Conservation (phyloP, 2,888 invertebrate genomes). For the Oeneis ivallda region DNA sequence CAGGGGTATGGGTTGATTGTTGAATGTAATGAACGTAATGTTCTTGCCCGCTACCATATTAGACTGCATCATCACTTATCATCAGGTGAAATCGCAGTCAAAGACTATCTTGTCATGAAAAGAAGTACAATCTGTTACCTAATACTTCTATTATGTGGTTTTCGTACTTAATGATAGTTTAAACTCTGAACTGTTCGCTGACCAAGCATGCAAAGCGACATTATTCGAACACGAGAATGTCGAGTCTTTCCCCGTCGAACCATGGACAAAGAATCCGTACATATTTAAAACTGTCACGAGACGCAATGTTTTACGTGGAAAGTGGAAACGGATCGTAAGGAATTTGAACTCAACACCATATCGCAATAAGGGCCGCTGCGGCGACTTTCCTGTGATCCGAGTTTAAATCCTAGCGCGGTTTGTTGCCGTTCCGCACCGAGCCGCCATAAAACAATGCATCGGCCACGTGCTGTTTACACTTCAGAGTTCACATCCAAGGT, state of each 20-base stretch:
- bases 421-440: conserved; percentile 56
- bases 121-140: too few species aligned
- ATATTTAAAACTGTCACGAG: conserved; percentile 13
- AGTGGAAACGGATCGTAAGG: neutral
- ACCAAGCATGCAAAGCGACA: neutral
- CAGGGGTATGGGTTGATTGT: too few species aligned
- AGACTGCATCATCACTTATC: too few species aligned
- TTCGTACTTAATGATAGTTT: too few species aligned
- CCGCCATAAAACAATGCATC: conserved; percentile 80
- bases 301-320: neutral
- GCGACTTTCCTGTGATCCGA: conserved; percentile 31
- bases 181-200: neutral
- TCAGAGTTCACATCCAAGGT: conserved; percentile 80
- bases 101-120: too few species aligned
- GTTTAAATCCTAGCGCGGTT: conserved; percentile 38
- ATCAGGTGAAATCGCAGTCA: too few species aligned
- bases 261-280: neutral
- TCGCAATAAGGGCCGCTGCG: neutral
- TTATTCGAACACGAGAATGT: conserved; percentile 2
- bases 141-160: too few species aligned
- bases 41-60: too few species aligned
- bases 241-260: neutral
- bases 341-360: conserved; percentile 15
- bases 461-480: conserved; percentile 79
- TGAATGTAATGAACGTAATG: too few species aligned